Base-by-base conservation (phyloP, 2,797 vertebrate species). In the Microctenopoma lineatum region DNA sequence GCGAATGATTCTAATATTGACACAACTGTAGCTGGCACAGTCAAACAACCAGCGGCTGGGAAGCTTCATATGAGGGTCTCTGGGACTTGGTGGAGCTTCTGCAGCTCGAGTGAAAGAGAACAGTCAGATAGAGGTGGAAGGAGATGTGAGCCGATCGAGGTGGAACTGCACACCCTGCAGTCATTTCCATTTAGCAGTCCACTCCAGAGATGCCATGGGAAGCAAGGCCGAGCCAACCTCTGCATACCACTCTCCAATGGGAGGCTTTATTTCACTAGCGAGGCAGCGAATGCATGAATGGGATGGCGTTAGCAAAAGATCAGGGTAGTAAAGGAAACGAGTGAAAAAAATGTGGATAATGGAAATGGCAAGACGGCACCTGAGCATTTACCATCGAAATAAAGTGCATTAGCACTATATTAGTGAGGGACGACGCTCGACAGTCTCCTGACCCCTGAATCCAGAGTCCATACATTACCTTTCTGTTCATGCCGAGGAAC, bases 111-210 rank as follows among this genome's bases (percentile, higher is more conserved):
- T 69, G 51, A 65, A 27, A 42, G 61, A 55, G 56, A 34, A 36
- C 29, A 34, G 58, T 45, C 21, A 3, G 18, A 36, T 59, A 56
- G 46, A 18, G 66, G 12, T 27, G 36, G 44, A 73, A 55, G 25
- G 45, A 75, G 75, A 57, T 36, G 45, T 44, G 72, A 81, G 70
- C 80, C 73, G 77, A 86, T 87, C 74, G 59, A 55, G 48, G 58
- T 45, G 64, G 54, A 73, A 80, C 80, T 21, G n/a, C 3, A 5
- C 70, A 73, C 80, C 74, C 77, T 21, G 65, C 54, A 70, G 82
- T 72, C 74, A 79, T 88, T 89, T 90, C 86, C 82, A 85, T 90
- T 89, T 83, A 81, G 81, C 86, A 73, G 85, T 88, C 79, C 77
- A 77, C 79, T 85, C 65, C 68, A 64, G 73, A 83, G 78, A 63